Conservation (phyloP, 2,888 invertebrate genomes). For the Epinotia nisella region DNA sequence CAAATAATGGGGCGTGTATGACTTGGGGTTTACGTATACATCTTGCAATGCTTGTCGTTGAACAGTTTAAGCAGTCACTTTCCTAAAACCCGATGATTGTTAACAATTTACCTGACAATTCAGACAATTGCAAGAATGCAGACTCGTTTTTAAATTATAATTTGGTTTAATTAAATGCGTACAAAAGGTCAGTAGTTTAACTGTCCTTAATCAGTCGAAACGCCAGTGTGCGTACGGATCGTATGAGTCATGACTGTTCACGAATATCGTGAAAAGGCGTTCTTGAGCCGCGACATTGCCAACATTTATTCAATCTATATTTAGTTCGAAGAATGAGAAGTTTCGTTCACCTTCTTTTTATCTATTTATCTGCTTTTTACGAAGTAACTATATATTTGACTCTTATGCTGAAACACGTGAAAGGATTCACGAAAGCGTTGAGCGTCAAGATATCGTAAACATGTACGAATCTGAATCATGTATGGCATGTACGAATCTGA, state of each 20-base stretch:
- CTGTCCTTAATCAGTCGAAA: conserved; percentile 18
- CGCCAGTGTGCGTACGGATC: background rate
- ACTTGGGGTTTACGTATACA: background rate
- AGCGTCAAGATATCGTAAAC: background rate
- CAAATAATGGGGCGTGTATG: background rate
- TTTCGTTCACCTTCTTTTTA: conserved; percentile 4
- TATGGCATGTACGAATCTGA: no score
- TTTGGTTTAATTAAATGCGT: conserved; percentile 23
- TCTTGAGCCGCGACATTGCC: conserved; percentile 7
- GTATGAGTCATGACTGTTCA: conserved; percentile 12
- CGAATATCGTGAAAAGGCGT: background rate
- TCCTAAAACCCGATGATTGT: background rate
- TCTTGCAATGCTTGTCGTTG: background rate
- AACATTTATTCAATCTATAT: conserved; percentile 17
- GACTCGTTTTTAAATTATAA: background rate
- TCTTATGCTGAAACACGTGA: background rate
- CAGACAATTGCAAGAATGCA: conserved; percentile 1
- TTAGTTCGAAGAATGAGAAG: conserved; percentile 10
- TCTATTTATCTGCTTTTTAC: background rate
- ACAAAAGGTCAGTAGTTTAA: conserved; percentile 11
- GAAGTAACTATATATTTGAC: background rate
- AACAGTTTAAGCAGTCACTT: background rate
- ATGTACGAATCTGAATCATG: no score
- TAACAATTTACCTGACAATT: conserved; percentile 3
- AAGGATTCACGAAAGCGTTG: background rate